phyloP scores from a whole-genome alignment of 2,113 vertebrate species.

The Cyanocitta stelleri region DNA sequence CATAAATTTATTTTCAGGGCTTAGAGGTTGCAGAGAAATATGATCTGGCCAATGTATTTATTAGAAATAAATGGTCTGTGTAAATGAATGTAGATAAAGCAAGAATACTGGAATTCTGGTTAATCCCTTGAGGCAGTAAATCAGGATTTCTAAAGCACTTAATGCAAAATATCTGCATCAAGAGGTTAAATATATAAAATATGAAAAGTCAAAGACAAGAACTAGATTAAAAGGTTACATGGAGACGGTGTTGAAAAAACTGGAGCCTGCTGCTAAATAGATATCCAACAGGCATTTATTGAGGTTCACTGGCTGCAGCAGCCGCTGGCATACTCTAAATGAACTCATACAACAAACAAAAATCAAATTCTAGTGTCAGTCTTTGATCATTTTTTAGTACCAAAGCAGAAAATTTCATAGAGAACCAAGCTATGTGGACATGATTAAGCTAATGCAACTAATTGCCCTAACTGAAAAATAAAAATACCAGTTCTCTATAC shows the following conservation, averaged over 20 bases:
- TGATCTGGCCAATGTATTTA: constrained; percentile 32
- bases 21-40: constrained; percentile 45
- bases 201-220: constrained; percentile 49
- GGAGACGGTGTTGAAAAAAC: neutral
- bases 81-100: constrained; percentile 47
- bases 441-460: constrained; percentile 5
- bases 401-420: constrained; percentile 21
- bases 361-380: neutral
- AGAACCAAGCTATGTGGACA: neutral
- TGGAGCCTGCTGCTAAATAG: constrained; percentile 36
- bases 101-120: constrained; percentile 30
- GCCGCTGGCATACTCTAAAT: neutral
- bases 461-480: constrained; percentile 1
- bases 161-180: constrained; percentile 56
- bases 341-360: constrained; percentile 19
- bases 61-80: constrained; percentile 52
- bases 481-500: neutral
- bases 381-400: constrained; percentile 9
- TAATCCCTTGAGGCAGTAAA: constrained; percentile 46
- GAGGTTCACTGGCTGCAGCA: constrained; percentile 2
- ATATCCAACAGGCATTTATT: constrained; percentile 41
- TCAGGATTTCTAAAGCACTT: constrained; percentile 50
- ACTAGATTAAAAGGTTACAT: constrained; percentile 36
- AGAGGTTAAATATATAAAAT: constrained; percentile 54
- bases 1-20: constrained; percentile 44